Evolutionary conservation across 2,113 vertebrate genomes (phyloP).

Genomic region (Phalacrocorax aristotelis): DNA sequence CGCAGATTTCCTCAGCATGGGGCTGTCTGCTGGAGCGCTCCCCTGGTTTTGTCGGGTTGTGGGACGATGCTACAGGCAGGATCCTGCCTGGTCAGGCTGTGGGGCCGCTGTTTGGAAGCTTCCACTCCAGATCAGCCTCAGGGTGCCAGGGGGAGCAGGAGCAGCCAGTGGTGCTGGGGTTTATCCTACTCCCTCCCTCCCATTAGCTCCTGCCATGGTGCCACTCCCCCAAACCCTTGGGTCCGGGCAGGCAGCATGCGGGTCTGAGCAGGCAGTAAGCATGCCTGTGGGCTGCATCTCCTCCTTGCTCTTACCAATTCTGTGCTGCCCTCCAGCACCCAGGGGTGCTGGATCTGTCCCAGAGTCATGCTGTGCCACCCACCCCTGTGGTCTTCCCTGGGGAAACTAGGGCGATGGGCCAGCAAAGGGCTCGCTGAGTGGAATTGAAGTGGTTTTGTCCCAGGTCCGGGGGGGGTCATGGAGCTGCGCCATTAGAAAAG

Average conservation of each 20-base stretch:
- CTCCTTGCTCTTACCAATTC: background rate
- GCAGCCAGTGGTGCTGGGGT: background rate
- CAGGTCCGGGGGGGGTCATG: fast-evolving
- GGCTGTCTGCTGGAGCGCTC: background rate
- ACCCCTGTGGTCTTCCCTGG: background rate
- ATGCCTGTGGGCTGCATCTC: background rate
- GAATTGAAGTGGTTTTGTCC: fast-evolving
- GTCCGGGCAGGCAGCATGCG: fast-evolving
- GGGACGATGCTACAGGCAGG: fast-evolving
- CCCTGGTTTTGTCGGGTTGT: background rate
- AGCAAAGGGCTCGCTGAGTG: fast-evolving
- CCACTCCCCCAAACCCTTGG: background rate
- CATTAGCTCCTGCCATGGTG: fast-evolving
- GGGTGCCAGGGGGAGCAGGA: background rate
- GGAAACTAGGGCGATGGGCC: background rate
- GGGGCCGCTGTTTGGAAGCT: background rate
- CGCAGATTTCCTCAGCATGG: fast-evolving
- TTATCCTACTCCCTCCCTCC: background rate
- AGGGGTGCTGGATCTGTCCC: background rate
- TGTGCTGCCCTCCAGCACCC: background rate
- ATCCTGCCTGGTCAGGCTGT: background rate
- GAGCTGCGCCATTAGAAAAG: background rate
- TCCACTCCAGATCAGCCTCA: fast-evolving
- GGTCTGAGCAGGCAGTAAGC: background rate
- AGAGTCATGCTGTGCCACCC: fast-evolving